Evolutionary conservation across 2,888 invertebrate species (phyloP), one percentile per base, ranked within the genome.

Genomic region (Platerodrilus igneus): DNA sequence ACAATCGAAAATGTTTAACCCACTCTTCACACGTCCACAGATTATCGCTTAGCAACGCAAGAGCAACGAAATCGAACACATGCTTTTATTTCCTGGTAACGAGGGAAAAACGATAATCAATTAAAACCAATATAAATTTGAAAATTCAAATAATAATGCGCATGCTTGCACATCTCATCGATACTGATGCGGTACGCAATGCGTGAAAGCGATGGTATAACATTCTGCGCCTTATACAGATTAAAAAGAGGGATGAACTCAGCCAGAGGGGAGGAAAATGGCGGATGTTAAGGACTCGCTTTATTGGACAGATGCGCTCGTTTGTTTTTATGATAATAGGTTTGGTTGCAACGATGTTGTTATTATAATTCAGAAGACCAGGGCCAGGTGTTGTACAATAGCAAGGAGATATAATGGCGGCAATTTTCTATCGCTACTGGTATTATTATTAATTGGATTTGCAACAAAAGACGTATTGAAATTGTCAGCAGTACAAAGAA

Each of bases 171-270:
- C 45, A 43, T 41, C 51, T 51, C 57, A 57, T 56, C 56, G 56
- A 56, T 57, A 55, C 52, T 52, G n/a, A n/a, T n/a, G 52, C 53
- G 57, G 54, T 52, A 57, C 57, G 56, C 58, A 56, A 50, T 56
- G 55, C 56, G 55, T 55, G 52, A 52, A 53, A 53, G 54, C 52
- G 48, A n/a, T n/a, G 43, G 47, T 48, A 50, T 52, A 53, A 56
- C 55, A 58, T 56, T 57, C 58, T 53, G 55, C 57, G 59, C 59
- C 58, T 58, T 59, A 57, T 56, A 55, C 52, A 59, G 62, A 63
- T 63, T 64, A 63, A 64, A 64, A 64, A 63, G 62, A 60, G 62
- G 61, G 62, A 63, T 61, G 62, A 57, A 51, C 58, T 55, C 53
- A 57, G 54, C 52, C 56, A 47, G 55, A 54, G 53, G 53, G 49